Conservation (phyloP, 2,797 vertebrate species). For the Xenentodon cancila region DNA sequence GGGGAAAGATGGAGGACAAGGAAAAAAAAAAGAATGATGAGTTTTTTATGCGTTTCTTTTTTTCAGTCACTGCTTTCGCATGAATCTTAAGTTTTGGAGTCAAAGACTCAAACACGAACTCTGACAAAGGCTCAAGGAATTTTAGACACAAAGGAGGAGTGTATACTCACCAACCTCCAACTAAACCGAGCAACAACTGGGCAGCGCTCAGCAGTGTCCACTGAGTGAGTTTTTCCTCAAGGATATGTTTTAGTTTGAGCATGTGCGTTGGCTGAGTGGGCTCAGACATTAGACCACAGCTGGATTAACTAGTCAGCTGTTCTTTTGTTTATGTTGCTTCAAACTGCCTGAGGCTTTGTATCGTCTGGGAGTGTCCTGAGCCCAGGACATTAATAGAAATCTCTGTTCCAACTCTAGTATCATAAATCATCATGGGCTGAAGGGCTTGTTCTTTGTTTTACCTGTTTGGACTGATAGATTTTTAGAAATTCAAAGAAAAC, state of each 20-base stretch:
- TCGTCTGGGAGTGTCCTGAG: constrained; percentile 52
- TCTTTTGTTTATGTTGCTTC: constrained; percentile 61
- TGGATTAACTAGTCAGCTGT: constrained; percentile 71
- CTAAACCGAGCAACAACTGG: constrained; percentile 4
- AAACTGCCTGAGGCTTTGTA: constrained; percentile 54
- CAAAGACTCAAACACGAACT: constrained; percentile 19
- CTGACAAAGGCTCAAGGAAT: neutral
- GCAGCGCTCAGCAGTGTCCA: constrained; percentile 7
- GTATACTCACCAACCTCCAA: neutral
- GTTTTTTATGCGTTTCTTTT: constrained; percentile 11
- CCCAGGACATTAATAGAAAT: constrained; percentile 18
- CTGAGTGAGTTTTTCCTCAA: constrained; percentile 35
- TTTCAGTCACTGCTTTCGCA: constrained; percentile 9
- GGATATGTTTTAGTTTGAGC: constrained; percentile 34
- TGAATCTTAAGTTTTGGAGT: constrained; percentile 4
- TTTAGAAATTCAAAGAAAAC: too few species aligned
- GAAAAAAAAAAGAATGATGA: constrained; percentile 27
- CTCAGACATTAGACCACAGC: constrained; percentile 71
- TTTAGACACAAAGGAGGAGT: neutral
- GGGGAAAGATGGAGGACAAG: constrained; percentile 56
- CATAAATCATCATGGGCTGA: neutral
- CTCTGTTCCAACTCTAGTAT: constrained; percentile 25
- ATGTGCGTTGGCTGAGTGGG: constrained; percentile 39
- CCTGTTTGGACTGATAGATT: neutral
- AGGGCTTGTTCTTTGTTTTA: neutral